Evolutionary conservation across 2,888 invertebrate genomes (phyloP).

Genomic region (Hirudinaria manillensis): DNA sequence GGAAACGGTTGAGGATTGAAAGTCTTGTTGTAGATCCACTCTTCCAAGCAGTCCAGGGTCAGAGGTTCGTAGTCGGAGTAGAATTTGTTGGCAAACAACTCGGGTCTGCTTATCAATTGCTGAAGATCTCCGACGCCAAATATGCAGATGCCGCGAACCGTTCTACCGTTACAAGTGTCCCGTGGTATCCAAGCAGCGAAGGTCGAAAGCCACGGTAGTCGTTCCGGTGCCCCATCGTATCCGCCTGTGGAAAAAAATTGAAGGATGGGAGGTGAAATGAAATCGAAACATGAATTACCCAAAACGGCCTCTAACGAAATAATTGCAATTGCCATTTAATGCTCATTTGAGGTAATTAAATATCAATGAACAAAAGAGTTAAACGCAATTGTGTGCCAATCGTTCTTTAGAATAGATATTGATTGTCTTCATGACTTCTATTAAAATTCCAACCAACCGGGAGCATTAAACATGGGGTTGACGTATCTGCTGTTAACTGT

Average conservation of each 20-base stretch:
- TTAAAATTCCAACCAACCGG: conserved; percentile 30
- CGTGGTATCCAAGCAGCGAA: conserved; percentile 28
- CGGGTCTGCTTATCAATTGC: conserved; percentile 36
- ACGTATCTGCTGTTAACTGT: conserved; percentile 43
- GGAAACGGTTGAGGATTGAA: conserved; percentile 11
- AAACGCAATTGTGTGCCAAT: too few species aligned
- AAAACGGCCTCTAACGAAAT: neutral
- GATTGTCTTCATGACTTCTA: neutral
- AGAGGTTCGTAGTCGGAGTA: conserved; percentile 43
- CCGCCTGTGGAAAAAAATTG: conserved; percentile 37
- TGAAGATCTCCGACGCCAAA: conserved; percentile 41
- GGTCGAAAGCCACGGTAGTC: conserved; percentile 29
- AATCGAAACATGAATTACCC: too few species aligned
- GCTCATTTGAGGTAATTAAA: neutral
- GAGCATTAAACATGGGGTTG: conserved; percentile 43
- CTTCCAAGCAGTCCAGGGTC: conserved; percentile 45
- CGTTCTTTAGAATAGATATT: neutral
- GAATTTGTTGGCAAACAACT: conserved; percentile 52
- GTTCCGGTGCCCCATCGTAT: conserved; percentile 37
- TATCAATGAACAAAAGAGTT: too few species aligned
- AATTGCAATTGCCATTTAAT: neutral
- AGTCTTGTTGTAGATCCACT: conserved; percentile 42
- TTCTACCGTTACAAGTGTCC: conserved; percentile 24
- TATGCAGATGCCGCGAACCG: conserved; percentile 43
- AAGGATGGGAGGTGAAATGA: neutral